Evolutionary conservation across 2,888 invertebrate genomes (phyloP).

Genomic region (Lasiommata megera): DNA sequence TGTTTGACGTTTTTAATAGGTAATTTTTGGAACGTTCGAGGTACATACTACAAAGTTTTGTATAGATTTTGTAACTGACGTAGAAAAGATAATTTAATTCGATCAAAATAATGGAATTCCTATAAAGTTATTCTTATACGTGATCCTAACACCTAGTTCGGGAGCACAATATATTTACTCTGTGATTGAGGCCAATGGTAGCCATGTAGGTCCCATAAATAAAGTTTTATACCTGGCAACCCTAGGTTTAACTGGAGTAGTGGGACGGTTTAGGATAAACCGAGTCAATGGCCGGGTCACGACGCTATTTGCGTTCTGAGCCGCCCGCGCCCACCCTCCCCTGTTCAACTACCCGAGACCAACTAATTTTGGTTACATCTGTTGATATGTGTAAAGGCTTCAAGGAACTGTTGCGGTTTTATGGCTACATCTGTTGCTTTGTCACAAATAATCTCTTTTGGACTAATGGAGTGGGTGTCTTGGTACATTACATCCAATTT

Average conservation of each 20-base stretch:
- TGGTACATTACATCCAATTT: neutral
- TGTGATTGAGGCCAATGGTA: neutral
- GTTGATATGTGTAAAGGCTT: constrained; percentile 44
- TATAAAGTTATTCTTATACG: neutral
- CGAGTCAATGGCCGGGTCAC: constrained; percentile 81
- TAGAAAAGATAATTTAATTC: too few species aligned
- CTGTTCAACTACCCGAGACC: constrained; percentile 62
- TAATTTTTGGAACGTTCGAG: too few species aligned
- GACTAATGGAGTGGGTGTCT: neutral
- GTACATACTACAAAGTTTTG: too few species aligned
- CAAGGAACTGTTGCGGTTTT: constrained; percentile 13
- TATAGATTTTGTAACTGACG: too few species aligned
- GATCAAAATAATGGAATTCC: neutral
- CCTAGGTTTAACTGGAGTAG: constrained; percentile 70
- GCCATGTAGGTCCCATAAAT: constrained; percentile 1
- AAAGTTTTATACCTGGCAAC: constrained; percentile 2
- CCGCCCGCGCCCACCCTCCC: constrained; percentile 54
- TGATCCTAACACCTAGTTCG: neutral
- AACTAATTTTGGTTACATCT: constrained; percentile 69
- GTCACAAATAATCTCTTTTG: constrained; percentile 4
- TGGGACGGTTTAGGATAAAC: constrained; percentile 80
- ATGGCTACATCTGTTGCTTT: constrained; percentile 9
- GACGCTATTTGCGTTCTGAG: constrained; percentile 73
- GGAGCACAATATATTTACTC: neutral
- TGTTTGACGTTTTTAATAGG: too few species aligned